Conservation (phyloP, 2,797 vertebrate genomes). For the Aplochiton taeniatus region DNA sequence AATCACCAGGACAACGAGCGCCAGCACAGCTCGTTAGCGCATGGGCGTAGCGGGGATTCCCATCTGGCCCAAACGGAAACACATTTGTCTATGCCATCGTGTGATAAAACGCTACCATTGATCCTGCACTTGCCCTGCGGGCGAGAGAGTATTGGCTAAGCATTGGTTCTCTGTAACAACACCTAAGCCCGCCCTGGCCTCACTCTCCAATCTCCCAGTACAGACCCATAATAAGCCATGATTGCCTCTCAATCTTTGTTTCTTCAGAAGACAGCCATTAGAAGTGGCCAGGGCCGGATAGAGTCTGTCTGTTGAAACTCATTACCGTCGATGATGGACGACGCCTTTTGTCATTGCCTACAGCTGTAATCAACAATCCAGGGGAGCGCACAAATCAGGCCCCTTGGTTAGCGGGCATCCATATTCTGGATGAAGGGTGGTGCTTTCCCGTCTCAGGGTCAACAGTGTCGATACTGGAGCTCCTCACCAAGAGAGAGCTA, state of each 20-base stretch:
- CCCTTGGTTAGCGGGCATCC: constrained; percentile 53
- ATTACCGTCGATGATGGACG: constrained; percentile 71
- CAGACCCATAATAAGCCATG: constrained; percentile 65
- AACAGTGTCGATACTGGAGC: constrained; percentile 58
- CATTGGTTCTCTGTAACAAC: constrained; percentile 32
- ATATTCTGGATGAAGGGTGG: constrained; percentile 69
- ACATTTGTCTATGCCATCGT: constrained; percentile 60
- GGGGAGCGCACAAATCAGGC: constrained; percentile 66
- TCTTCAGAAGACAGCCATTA: constrained; percentile 56
- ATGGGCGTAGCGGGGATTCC: constrained; percentile 61
- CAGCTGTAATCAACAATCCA: constrained; percentile 75
- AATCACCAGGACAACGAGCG: constrained; percentile 65
- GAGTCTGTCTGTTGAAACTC: constrained; percentile 69
- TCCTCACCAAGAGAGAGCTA: constrained; percentile 28
- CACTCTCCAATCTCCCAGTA: constrained; percentile 33
- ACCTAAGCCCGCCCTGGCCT: neutral
- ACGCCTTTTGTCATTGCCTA: constrained; percentile 50
- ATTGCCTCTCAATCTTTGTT: constrained; percentile 68
- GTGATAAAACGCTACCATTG: constrained; percentile 62
- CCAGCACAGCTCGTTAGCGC: constrained; percentile 71
- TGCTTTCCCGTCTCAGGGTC: constrained; percentile 67
- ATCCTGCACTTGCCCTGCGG: constrained; percentile 45
- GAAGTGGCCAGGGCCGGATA: constrained; percentile 48
- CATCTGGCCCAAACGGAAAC: constrained; percentile 57
- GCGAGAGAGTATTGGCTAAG: constrained; percentile 24